Base-by-base conservation (phyloP, 2,797 vertebrate species). In the Channa striata region DNA sequence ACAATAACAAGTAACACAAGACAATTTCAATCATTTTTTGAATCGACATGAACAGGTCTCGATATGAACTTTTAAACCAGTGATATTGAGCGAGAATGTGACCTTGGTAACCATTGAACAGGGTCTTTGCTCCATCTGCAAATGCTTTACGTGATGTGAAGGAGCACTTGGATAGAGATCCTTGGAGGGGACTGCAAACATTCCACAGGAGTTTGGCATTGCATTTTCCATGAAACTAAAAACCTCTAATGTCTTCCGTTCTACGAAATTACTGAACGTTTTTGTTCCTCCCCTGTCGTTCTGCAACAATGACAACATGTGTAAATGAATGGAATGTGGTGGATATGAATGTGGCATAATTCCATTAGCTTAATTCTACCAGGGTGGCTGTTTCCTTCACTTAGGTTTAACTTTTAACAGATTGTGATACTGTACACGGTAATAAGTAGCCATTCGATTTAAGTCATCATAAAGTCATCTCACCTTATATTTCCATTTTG, bases 401-500 rank as follows among this genome's bases (percentile, higher is more conserved):
- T 72, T 71, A 69, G 68, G 72, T 75, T 69, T 11, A 56, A 71
- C 20, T n/a, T 58, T 61, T 53, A 72, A 73, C 70, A 34, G 47
- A 75, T 42, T 23, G 59, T 37, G 44, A 70, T 56, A 12, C 23
- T 68, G 33, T 81, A 83, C 78, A 50, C 64, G 30, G 14, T 17
- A 48, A 56, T 7, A 42, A 33, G 12, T 51, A 60, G 44, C 30
- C 59, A 68, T 77, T 48, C 43, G 34, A 66, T 77, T 71, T 36
- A 56, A 51, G 40, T 51, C 36, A 47, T 44, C 16, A 42, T 21
- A 65, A 53, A 51, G 67, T 66, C 30, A 30, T 13, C 80, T 90
- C 92, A 99, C 98, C 97, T 99, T 99, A 36, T 99, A 99, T 85
- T 99, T 99, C 98, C 98, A 99, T 73, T 99, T 99, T 20, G 97